Conservation (phyloP, 2,113 vertebrate genomes). For the Verasper variegatus region DNA sequence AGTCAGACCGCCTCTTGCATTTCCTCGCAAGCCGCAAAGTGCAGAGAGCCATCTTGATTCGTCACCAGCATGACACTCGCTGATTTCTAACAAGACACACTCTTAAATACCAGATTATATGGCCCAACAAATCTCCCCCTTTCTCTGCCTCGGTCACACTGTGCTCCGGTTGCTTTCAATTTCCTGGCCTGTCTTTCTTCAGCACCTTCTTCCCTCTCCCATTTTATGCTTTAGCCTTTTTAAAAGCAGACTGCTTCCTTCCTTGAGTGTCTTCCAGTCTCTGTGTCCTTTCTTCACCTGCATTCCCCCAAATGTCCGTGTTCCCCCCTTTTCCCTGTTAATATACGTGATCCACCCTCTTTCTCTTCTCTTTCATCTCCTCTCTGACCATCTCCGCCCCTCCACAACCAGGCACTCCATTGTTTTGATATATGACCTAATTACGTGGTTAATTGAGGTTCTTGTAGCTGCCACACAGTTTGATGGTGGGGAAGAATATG, state of each 20-base stretch:
- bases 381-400: constrained; percentile 34
- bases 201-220: constrained; percentile 22
- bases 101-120: constrained; percentile 59
- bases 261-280: neutral
- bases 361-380: constrained; percentile 37
- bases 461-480: constrained; percentile 41
- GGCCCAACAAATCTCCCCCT: constrained; percentile 32
- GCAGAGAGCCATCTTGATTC: constrained; percentile 10
- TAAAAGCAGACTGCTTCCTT: constrained; percentile 19
- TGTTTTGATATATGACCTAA: constrained; percentile 72
- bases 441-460: constrained; percentile 68
- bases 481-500: constrained; percentile 25
- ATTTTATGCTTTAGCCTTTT: constrained; percentile 16
- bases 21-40: constrained; percentile 18
- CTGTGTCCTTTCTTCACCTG: constrained; percentile 2
- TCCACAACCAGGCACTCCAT: constrained; percentile 35
- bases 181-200: constrained; percentile 31
- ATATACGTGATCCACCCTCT: constrained; percentile 4
- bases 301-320: neutral
- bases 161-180: constrained; percentile 37
- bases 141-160: constrained; percentile 15
- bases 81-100: constrained; percentile 28
- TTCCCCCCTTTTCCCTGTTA: neutral
- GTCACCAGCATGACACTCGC: constrained; percentile 10
- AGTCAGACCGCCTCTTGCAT: constrained; percentile 1